Base-by-base conservation (phyloP, 2,113 vertebrate genomes). In the Benitochromis conjunctus region DNA sequence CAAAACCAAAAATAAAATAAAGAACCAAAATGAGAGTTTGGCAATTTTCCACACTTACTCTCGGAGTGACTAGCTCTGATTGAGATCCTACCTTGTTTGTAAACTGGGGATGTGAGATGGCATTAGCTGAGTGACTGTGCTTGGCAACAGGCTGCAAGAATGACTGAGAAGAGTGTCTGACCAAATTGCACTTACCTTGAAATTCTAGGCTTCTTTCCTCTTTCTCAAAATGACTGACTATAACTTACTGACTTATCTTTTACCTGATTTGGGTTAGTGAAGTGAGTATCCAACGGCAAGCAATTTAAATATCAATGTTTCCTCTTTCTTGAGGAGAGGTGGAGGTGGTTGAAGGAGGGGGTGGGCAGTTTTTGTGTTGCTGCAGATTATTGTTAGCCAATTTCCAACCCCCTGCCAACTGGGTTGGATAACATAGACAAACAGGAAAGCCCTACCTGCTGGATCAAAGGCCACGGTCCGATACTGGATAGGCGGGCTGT, bases 401-500 rank as follows among this genome's bases (percentile, higher is more conserved):
- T 86, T 92, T 92, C 94, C 91, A 95, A 93, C 88, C 91, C 89
- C 91, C 66, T 86, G 82, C 80, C 91, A 93, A 76, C 81, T 41
- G 86, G 92, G 83, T 80, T 79, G 82, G 89, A 79, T 91, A 90
- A 95, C 94, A 97, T 3, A 51, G 24, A 76, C 69, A 97, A 96
- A 96, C 95, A 90, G 93, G 94, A 95, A 95, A 97, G 93, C 96
- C 98, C 97, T 99, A 99, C 99, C 98, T 99, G 97, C 88, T 86
- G 88, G 96, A 93, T 98, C 96, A 96, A 97, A 96, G 96, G 97
- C 97, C 96, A 98, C 97, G 41, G 98, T 99, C 97, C 97, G 97
- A 97, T 99, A 99, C 97, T 98, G 98, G 95, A 99, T 96, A 19
- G 97, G 97, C 2, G 98, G 98, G 97, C 98, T 98, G 98, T 97